Conservation (phyloP, 2,888 invertebrate genomes). For the Brenthis hecate region DNA sequence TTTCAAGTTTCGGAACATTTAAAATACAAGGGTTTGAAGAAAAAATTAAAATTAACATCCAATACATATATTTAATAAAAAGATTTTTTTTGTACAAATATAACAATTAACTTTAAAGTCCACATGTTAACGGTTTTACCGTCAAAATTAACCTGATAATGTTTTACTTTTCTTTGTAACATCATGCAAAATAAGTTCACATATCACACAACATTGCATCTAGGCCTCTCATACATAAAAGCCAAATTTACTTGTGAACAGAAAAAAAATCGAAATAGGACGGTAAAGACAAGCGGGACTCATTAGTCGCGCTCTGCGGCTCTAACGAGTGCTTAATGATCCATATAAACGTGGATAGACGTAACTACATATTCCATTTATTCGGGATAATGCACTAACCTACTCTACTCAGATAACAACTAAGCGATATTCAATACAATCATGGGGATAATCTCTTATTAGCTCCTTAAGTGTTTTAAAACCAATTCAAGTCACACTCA, state of each 20-base stretch:
- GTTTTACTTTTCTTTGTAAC: conserved; percentile 3
- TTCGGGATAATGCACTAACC: conserved; percentile 21
- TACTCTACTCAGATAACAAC: conserved; percentile 16
- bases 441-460: conserved; percentile 1
- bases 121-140: conserved; percentile 7
- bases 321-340: conserved; percentile 39
- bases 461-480: background rate
- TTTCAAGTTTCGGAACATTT: too few species aligned
- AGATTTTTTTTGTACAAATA: too few species aligned
- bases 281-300: conserved; percentile 40
- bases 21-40: too few species aligned
- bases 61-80: too few species aligned
- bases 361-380: conserved; percentile 30
- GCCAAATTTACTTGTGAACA: conserved; percentile 18
- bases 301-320: conserved; percentile 39
- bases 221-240: conserved; percentile 6
- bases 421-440: conserved; percentile 15
- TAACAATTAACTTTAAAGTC: background rate
- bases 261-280: conserved; percentile 28
- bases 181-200: background rate
- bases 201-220: conserved; percentile 1
- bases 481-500: background rate
- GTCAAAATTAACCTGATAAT: conserved; percentile 12
- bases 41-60: too few species aligned
- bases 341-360: conserved; percentile 34